Evolutionary conservation across 2,113 vertebrate species (phyloP).

Genomic region (Sinocyclocheilus grahami): DNA sequence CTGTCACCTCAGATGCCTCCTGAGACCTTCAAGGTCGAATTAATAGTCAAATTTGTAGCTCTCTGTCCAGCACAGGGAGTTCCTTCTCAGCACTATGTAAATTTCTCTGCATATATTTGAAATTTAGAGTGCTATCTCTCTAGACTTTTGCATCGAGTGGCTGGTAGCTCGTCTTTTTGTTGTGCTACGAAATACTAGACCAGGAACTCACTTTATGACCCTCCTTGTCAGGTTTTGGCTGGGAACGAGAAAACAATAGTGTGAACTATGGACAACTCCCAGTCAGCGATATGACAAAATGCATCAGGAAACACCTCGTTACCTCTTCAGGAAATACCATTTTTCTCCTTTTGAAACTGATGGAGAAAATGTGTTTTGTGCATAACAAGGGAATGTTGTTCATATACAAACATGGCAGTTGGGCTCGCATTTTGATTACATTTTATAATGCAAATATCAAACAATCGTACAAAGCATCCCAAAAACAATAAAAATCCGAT

Average conservation of each 20-base stretch:
- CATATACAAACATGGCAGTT: neutral
- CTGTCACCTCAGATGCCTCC: neutral
- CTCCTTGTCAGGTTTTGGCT: conserved; percentile 7
- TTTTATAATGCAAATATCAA: neutral
- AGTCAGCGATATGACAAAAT: conserved; percentile 21
- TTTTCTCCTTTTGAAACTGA: neutral
- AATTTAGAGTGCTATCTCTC: conserved; percentile 8
- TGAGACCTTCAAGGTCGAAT: conserved; percentile 16
- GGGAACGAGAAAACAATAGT: conserved; percentile 43
- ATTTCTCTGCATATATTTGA: conserved; percentile 52
- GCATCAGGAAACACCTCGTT: conserved; percentile 21
- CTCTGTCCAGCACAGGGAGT: neutral
- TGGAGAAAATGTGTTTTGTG: neutral
- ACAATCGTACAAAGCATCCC: neutral
- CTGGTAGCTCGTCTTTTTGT: neutral
- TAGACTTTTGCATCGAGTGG: conserved; percentile 39
- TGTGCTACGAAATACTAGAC: neutral
- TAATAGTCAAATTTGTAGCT: neutral
- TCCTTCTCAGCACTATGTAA: conserved; percentile 8
- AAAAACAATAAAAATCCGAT: neutral
- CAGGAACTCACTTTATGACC: conserved; percentile 25
- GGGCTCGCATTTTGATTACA: neutral
- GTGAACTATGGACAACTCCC: conserved; percentile 32
- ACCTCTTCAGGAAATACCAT: conserved; percentile 8
- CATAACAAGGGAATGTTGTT: neutral